Base-by-base conservation (phyloP, 2,113 vertebrate species). In the Myocastor coypus region DNA sequence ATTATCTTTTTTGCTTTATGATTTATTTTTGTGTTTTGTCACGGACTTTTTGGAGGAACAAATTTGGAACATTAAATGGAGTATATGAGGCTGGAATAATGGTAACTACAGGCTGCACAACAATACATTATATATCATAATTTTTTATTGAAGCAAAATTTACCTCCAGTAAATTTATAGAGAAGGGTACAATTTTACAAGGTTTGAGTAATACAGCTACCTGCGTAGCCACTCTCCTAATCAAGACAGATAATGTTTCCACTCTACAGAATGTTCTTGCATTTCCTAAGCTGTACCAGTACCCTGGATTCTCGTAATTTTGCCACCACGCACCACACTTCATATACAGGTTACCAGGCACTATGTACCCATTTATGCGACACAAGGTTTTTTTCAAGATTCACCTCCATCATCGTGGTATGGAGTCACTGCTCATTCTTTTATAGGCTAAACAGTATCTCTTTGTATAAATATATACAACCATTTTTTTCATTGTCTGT, bases 101-200 rank as follows among this genome's bases (percentile, higher is more conserved):
- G 9, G 22, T 42, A 30, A 80, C n/a, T 22, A 17, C n/a, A 89
- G 81, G n/a, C 5, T 83, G 52, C 32, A n/a, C 40, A 57, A 11
- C 30, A 14, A 5, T 0, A 16, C 3, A 37, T 28, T 9, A 42
- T 24, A 19, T 50, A 73, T 52, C 11, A 9, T 4, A 61, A 63
- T 61, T 84, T 87, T 84, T 78, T 83, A 88, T 9, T 57, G 88
- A 83, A 80, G 78, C 19, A n/a, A 87, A 89, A 85, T 83, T 83
- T 95, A 34, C 82, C 61, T 7, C 63, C 13, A 55, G 32, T 34
- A 77, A 69, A 68, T 75, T 93, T 83, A 81, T 28, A 87, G 87
- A 63, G 37, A 77, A 87, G 80, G 32, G 19, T 57, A 32, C 68
- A 55, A 59, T 71, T 77, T 94, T 88, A 85, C 73, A 83, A 55